A percentile compares a stretch with the other conserved stretches of the same genome.
phyloP scores from a whole-genome alignment of 2,888 invertebrate species.

The Agrotis clavis region DNA sequence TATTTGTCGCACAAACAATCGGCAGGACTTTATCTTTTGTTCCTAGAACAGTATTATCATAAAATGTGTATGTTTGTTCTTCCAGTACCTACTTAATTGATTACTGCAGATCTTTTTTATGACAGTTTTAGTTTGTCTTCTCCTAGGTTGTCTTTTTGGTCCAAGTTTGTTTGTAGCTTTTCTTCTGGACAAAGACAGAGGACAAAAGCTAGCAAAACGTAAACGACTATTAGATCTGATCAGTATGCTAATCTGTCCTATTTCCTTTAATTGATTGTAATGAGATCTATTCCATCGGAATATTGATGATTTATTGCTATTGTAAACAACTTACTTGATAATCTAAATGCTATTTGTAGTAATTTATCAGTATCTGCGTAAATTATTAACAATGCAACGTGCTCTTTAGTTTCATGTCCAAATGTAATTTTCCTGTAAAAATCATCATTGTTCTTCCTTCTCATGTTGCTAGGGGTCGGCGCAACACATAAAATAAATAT shows the following conservation, averaged over 20 bases:
- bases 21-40: conserved; percentile 14
- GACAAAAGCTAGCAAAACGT: not conserved
- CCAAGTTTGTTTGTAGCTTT: not conserved
- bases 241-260: conserved; percentile 44
- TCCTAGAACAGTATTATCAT: conserved; percentile 12
- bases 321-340: conserved; percentile 33
- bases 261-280: conserved; percentile 56
- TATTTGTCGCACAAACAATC: conserved; percentile 25
- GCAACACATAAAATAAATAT: too few relatives aligned
- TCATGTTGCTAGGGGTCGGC: too few relatives aligned
- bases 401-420: not conserved
- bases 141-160: not conserved
- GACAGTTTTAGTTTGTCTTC: not conserved
- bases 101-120: not conserved
- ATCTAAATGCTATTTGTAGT: conserved; percentile 13
- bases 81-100: not conserved
- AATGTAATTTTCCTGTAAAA: too few relatives aligned
- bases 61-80: conserved; percentile 1
- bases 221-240: conserved; percentile 43
- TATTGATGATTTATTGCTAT: conserved; percentile 41
- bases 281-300: conserved; percentile 47
- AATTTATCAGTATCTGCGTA: conserved; percentile 9
- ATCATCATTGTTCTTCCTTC: too few relatives aligned
- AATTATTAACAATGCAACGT: conserved; percentile 6
- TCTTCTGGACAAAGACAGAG: not conserved